Conservation (phyloP, 2,888 invertebrate genomes). For the Nomada fucata region DNA sequence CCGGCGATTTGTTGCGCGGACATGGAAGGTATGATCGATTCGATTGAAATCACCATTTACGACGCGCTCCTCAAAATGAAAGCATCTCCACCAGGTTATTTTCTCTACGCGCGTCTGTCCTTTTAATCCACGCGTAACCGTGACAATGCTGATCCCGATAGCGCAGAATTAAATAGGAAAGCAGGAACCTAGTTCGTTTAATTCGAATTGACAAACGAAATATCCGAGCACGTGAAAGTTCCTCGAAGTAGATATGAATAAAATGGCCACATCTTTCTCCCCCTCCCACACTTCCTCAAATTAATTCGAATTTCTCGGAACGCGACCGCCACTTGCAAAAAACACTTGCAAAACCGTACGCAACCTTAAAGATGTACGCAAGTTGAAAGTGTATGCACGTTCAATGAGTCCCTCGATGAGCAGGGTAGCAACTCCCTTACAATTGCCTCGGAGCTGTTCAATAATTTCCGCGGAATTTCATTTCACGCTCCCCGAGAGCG, state of each 20-base stretch:
- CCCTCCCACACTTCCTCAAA: no score
- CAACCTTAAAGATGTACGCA: no score
- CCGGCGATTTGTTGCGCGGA: conserved; percentile 71
- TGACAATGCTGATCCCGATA: no score
- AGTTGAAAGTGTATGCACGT: neutral
- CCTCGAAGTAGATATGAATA: neutral
- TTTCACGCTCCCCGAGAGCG: conserved; percentile 2
- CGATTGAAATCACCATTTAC: neutral
- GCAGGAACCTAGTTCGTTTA: no score
- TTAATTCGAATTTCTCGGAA: conserved; percentile 17
- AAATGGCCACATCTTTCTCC: neutral
- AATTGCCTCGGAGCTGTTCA: conserved; percentile 20
- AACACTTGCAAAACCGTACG: no score
- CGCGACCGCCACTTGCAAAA: neutral
- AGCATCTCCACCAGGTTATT: conserved; percentile 12
- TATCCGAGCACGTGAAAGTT: no score
- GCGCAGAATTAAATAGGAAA: no score
- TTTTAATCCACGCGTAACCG: no score
- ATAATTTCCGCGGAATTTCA: conserved; percentile 45
- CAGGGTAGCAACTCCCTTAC: conserved; percentile 3
- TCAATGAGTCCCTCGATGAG: conserved; percentile 1
- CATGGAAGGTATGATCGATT: conserved; percentile 50
- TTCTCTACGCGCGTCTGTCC: no score
- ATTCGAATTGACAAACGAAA: no score
- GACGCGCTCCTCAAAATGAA: conserved; percentile 4